Evolutionary conservation across 2,888 invertebrate species (phyloP), one percentile per base, ranked within the genome.

Genomic region (Latrodectus hesperus): DNA sequence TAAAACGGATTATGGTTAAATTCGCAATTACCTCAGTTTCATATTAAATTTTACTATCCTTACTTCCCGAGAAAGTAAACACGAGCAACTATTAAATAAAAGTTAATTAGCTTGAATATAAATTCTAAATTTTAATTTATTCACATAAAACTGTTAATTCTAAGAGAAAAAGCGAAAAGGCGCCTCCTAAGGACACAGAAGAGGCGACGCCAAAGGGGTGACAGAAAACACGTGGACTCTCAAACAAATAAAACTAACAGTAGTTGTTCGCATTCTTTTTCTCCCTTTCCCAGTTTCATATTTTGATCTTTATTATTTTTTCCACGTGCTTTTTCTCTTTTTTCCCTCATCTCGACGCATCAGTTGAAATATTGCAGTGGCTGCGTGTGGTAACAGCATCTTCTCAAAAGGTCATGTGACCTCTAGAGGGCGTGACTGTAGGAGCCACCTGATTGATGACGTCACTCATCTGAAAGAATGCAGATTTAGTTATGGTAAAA

Each of bases 341-440:
- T 67, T 76, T 77, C 51, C 52, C 53, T 52, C 67, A 55, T 55
- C 55, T 51, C 65, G 84, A 84, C 72, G 65, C 76, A 75, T 76
- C 64, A 71, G 71, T 84, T 84, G 84, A 84, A 84, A 78, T 84
- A 84, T 84, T 84, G 77, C 84, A 84, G 77, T 72, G 78, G 77
- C 72, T 84, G 84, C 78, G 84, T 84, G 84, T 84, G 84, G 84
- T 77, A 84, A 84, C 84, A 77, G 72, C 60, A 76, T 84, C 84
- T 76, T 76, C 84, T 71, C 60, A 38, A 67, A 51, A 82, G 75
- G 82, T 75, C 82, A 82, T 55, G 67, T 78, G 84, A 84, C 77
- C 77, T 53, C 49, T 22, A 26, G 26, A 11, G 26, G 73, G 84
- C 67, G 71, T 72, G 72, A 71, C n/a, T 51, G 22, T n/a, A 70